A percentile compares a stretch with the other conserved stretches of the same genome.
phyloP scores from a whole-genome alignment of 2,113 vertebrate genomes.

The Vidua chalybeata region DNA sequence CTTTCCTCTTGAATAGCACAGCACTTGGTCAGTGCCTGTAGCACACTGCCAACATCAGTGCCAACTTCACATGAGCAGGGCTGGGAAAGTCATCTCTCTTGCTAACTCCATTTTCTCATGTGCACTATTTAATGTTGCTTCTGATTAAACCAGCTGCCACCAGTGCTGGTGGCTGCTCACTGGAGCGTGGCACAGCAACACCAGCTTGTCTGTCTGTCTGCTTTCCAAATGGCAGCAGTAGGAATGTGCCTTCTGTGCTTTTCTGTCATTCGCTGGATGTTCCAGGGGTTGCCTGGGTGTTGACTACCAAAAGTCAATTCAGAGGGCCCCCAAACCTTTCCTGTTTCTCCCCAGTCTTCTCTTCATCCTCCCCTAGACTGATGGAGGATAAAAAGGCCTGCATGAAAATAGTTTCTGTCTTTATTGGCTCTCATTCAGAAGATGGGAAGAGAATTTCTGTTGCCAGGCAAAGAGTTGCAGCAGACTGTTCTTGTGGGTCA shows the following conservation, averaged over 20 bases:
- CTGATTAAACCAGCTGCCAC: constrained; percentile 39
- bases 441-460: not conserved
- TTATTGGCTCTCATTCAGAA: not conserved
- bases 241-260: not conserved
- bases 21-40: not conserved
- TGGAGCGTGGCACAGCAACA: constrained; percentile 28
- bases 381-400: not conserved
- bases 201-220: not conserved
- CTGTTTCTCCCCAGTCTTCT: not conserved
- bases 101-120: not conserved
- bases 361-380: not conserved
- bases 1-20: not conserved
- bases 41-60: not conserved
- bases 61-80: constrained; percentile 2
- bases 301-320: not conserved
- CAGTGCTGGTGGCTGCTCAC: constrained; percentile 58
- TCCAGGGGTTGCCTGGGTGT: not conserved
- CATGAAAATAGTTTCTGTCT: not conserved
- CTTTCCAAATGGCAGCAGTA: not conserved
- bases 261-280: not conserved
- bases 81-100: constrained; percentile 9
- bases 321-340: not conserved
- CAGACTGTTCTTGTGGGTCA: not conserved
- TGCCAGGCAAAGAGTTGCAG: not conserved
- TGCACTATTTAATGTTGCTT: constrained; percentile 58